Base-by-base conservation (phyloP, 2,888 invertebrate genomes). In the Alloscopus bannaensis region DNA sequence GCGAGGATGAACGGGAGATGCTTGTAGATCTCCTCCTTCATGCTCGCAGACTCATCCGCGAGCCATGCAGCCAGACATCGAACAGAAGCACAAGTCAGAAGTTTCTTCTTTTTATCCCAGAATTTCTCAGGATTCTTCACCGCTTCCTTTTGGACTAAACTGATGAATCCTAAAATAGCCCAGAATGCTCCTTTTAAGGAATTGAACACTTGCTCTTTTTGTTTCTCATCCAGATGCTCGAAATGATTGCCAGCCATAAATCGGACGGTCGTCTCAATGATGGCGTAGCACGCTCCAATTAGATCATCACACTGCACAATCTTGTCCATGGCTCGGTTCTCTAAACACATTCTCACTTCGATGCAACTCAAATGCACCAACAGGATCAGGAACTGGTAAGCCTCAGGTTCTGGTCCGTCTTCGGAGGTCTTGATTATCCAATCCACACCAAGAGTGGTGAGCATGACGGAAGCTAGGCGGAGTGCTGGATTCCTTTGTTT, bases 311-410 rank as follows among this genome's bases (percentile, higher is more conserved):
- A 93, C 52, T 91, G 90, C 88, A 93, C 92, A 0, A 94, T 93
- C 87, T 94, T 92, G 88, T 95, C 94, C 84, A 96, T 91, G 4
- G 87, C 93, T 86, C 94, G 93, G 84, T 95, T 95, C 87, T 97
- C 97, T 82, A 97, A 90, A 85, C 95, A 95, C 96, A 98, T 97
- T 87, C 97, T 92, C 0, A 97, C 94, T 91, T 98, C 97, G 87
- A 97, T 95, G 64, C 96, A 95, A 86, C 94, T 93, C 73, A 98
- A 89, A 88, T 97, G 96, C 73, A 96, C 92, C 26, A 95, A 88
- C 13, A 97, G 89, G 22, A 96, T 89, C 87, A 96, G 94, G 87
- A 95, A 93, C 88, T 94, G 94, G 76, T 91, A 91, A 80, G 93
- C 93, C 84, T 94, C 94, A 88, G 94, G 94, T 86, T 91, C 91